These are phyloP conservation scores for Girardia tigrina DNA, from an alignment of 2,888 invertebrate genomes.

Conservation along the genomic window DNA sequence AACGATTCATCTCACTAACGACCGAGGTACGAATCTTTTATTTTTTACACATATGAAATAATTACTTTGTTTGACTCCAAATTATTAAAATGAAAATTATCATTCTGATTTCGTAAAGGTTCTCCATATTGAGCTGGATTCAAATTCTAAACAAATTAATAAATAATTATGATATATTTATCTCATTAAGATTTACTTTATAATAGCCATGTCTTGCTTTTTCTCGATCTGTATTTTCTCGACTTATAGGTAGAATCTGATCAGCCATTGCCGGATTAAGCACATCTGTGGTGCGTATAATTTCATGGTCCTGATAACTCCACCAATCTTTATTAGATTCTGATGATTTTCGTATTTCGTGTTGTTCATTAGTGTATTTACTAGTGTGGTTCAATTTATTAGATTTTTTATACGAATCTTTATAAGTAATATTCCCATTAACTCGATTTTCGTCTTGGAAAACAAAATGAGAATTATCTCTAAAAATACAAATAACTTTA, in stretches of 20 bases:
- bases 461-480: not conserved
- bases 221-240: constrained; percentile 43
- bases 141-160: constrained; percentile 38
- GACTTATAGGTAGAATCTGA: constrained; percentile 43
- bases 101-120: not conserved
- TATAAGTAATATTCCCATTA: not conserved
- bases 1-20: too few species aligned
- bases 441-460: not conserved
- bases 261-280: constrained; percentile 46
- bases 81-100: not conserved
- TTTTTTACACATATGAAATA: too few species aligned
- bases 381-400: not conserved
- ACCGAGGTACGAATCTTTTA: too few species aligned
- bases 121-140: constrained; percentile 45
- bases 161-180: not conserved
- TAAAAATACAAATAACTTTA: too few species aligned
- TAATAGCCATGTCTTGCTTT: constrained; percentile 44
- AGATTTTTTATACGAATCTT: not conserved
- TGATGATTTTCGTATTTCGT: not conserved
- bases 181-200: not conserved
- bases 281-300: constrained; percentile 44
- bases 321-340: not conserved
- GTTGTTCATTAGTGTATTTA: not conserved
- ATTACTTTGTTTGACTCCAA: not conserved
- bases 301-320: not conserved